These are phyloP conservation scores for Fragum fragum DNA, from an alignment of 2,888 invertebrate species.

Conservation along the genomic window DNA sequence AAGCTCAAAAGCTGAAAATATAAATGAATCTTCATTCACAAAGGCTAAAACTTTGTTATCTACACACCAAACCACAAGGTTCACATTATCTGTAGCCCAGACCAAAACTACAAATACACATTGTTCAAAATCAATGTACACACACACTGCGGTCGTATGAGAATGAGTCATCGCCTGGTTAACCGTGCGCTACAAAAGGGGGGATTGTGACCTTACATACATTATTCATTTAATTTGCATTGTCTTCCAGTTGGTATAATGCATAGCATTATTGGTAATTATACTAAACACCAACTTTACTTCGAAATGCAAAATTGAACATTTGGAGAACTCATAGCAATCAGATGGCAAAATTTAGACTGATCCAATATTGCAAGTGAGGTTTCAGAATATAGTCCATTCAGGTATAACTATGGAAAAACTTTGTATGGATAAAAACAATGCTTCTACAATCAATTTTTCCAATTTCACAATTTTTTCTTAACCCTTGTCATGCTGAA, in stretches of 20 bases:
- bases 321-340: too few species aligned
- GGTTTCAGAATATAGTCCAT: too few species aligned
- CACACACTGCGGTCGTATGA: constrained; percentile 43
- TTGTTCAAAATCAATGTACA: constrained; percentile 32
- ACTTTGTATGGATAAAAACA: too few species aligned
- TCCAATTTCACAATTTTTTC: too few species aligned
- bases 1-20: too few species aligned
- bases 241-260: constrained; percentile 13
- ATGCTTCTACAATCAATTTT: too few species aligned
- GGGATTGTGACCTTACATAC: not conserved
- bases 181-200: constrained; percentile 45
- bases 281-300: not conserved
- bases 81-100: not conserved
- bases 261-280: constrained; percentile 4
- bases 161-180: constrained; percentile 52
- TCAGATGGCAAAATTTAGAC: too few species aligned
- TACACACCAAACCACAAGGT: constrained; percentile 2
- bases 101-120: not conserved
- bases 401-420: too few species aligned
- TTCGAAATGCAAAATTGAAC: constrained; percentile 11
- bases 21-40: too few species aligned
- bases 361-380: too few species aligned
- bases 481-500: too few species aligned
- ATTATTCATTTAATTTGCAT: constrained; percentile 2
- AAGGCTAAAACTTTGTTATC: not conserved